Conservation (phyloP, 1,140 invertebrate genomes). For the Helicoverpa zea region DNA sequence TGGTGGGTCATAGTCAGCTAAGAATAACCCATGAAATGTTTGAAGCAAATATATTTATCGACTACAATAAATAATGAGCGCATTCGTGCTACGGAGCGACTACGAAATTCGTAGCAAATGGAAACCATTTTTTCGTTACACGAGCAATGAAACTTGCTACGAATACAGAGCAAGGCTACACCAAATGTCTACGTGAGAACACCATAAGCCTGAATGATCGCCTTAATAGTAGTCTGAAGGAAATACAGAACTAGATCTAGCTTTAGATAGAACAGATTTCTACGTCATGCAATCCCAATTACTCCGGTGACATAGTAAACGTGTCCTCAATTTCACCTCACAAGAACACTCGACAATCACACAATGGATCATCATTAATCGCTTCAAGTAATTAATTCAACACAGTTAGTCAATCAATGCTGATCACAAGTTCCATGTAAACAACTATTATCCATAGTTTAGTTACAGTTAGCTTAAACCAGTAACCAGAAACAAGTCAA, state of each 20-base stretch:
- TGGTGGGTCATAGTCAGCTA: too few species aligned
- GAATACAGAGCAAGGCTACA: too few species aligned
- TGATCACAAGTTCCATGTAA: slow-evolving; percentile 5
- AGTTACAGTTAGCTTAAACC: slow-evolving; percentile 8
- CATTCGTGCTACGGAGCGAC: too few species aligned
- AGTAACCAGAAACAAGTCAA: slow-evolving; percentile 29
- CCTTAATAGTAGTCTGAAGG: background rate
- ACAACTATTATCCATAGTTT: background rate
- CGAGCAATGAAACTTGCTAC: too few species aligned
- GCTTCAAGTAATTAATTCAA: slow-evolving; percentile 26
- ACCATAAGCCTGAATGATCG: too few species aligned
- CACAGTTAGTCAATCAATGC: slow-evolving; percentile 24
- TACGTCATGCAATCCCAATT: background rate
- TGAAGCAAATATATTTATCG: too few species aligned
- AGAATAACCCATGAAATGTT: too few species aligned
- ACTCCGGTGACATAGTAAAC: background rate
- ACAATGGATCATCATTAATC: slow-evolving; percentile 4
- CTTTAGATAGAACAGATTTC: background rate
- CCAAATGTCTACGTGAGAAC: too few species aligned
- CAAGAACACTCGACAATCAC: slow-evolving; percentile 14
- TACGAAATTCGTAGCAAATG: too few species aligned
- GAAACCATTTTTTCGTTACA: too few species aligned
- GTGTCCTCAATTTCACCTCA: background rate
- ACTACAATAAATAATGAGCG: too few species aligned
- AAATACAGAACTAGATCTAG: background rate